A percentile compares a stretch with the other conserved stretches of the same genome.
Conservation (phyloP, 2,113 vertebrate genomes). For the Poecilia latipinna region DNA sequence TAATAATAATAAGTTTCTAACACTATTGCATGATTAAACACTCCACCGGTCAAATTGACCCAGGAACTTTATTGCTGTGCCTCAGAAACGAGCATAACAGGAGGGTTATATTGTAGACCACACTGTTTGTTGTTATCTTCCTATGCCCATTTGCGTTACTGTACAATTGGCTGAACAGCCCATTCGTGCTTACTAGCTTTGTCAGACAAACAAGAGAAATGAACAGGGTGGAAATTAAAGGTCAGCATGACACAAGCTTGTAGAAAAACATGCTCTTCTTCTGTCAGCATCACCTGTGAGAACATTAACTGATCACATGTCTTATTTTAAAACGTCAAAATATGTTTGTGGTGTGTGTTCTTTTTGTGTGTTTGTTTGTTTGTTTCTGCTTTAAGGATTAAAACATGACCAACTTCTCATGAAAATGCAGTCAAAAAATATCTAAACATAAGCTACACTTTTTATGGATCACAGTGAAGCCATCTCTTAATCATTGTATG, state of each 20-base stretch:
- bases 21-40: no score
- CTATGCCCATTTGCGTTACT: background rate
- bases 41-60: no score
- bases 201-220: conserved; percentile 53
- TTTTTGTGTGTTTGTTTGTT: background rate
- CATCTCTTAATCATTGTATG: background rate
- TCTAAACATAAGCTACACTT: background rate
- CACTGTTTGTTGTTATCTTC: background rate
- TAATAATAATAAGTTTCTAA: no score
- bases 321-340: conserved; percentile 34
- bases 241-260: conserved; percentile 54
- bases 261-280: conserved; percentile 60
- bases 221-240: conserved; percentile 48
- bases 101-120: background rate
- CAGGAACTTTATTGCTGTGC: no score
- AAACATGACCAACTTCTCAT: conserved; percentile 18
- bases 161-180: conserved; percentile 10
- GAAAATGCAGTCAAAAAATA: conserved; percentile 19
- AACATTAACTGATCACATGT: conserved; percentile 58
- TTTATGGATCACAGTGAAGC: background rate
- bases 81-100: no score
- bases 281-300: conserved; percentile 16
- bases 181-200: conserved; percentile 11
- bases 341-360: conserved; percentile 13
- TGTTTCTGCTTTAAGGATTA: conserved; percentile 2